These are phyloP conservation scores for Drosophila ficusphila DNA, from an alignment of 1,140 invertebrate species.

Conservation along the genomic window DNA sequence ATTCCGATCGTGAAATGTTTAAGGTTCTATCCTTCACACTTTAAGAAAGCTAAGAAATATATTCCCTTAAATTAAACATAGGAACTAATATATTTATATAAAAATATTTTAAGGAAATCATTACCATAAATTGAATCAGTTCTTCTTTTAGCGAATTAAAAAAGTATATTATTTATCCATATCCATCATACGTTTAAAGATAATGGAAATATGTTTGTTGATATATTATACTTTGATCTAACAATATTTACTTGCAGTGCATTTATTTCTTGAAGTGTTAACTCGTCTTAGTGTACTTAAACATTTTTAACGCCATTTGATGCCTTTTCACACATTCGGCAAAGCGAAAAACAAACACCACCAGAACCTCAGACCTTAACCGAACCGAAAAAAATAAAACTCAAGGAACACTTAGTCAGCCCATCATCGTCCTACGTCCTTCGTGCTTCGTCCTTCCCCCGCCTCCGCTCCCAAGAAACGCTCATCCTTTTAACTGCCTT, in stretches of 20 bases:
- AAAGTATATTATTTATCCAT: too few species aligned
- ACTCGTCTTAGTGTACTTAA: slow-evolving; percentile 64
- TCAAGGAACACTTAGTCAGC: slow-evolving; percentile 74
- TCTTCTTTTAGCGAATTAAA: too few species aligned
- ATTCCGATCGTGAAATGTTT: too few species aligned
- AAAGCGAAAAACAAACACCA: slow-evolving; percentile 67
- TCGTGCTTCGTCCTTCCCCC: slow-evolving; percentile 1
- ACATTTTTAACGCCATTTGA: slow-evolving; percentile 81
- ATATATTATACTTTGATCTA: not conserved
- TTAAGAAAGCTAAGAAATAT: too few species aligned
- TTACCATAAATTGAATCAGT: too few species aligned
- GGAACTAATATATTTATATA: too few species aligned
- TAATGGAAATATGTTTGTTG: too few species aligned
- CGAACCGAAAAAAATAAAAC: slow-evolving; percentile 53
- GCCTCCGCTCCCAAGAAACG: not conserved
- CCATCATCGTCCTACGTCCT: slow-evolving; percentile 25
- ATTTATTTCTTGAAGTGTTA: slow-evolving; percentile 8
- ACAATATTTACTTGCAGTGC: not conserved
- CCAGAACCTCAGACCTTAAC: slow-evolving; percentile 10
- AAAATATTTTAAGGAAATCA: too few species aligned
- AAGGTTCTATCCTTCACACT: too few species aligned
- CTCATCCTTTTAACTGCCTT: slow-evolving; percentile 29
- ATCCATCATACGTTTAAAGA: too few species aligned
- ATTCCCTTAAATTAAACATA: too few species aligned
- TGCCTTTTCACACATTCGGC: slow-evolving; percentile 78